Evolutionary conservation across 2,113 vertebrate species (phyloP), one percentile per base, ranked within the genome.

Genomic region (Theristicus caerulescens): DNA sequence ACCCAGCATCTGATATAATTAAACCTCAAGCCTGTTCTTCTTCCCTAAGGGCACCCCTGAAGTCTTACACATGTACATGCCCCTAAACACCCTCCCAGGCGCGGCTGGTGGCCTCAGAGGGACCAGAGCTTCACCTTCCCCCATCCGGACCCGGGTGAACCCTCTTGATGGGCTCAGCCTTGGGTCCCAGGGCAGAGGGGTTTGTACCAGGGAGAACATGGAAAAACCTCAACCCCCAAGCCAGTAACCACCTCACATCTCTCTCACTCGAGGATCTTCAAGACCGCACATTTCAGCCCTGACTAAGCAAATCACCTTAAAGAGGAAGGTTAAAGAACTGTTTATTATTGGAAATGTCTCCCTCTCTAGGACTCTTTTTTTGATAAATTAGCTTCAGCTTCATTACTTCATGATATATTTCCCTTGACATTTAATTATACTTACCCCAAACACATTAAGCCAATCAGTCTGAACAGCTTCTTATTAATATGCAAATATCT

Each of bases 401-500:
- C 94, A 98, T 98, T 98, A 97, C 98, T 98, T 97, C 96, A 97
- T 98, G 96, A 98, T 98, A 94, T 98, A 98, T 98, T 97, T 98
- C 97, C 98, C 97, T 93, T 98, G 98, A 98, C 98, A 98, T 98
- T 98, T 98, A 98, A 98, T 98, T 98, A 98, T 98, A 97, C 97
- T 98, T 98, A 97, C 97, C 97, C 97, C 96, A 98, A 98, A 98
- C 97, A 98, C 98, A 98, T 98, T 98, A 98, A 98, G 98, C 32
- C 96, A 98, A 98, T 98, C 97, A 97, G 98, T 98, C 97, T 98
- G 97, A 97, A 98, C 98, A 97, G 97, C 92, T 98, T 98, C 98
- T 98, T 98, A 99, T 99, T 99, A 98, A 98, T 98, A 99, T 99
- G 98, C 97, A 98, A 99, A 99, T 98, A 97, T 97, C 93, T 98